Evolutionary conservation across 2,888 invertebrate species (phyloP).

Genomic region (Lasioglossum figueresi): DNA sequence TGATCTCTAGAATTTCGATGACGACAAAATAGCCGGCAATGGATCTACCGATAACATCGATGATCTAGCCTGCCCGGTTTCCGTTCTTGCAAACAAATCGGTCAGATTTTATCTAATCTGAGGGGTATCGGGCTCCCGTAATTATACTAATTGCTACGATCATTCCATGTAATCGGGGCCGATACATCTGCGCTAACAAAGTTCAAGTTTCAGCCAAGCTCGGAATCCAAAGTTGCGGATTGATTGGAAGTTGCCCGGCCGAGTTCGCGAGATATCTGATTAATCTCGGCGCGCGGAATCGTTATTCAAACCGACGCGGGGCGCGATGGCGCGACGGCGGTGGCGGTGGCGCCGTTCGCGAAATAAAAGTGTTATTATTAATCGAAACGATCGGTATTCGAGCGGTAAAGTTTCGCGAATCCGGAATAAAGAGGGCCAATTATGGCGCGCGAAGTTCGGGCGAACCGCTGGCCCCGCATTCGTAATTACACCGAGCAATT

Average conservation of each 20-base stretch:
- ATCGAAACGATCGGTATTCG: neutral
- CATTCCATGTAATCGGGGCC: neutral
- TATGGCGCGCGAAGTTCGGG: neutral
- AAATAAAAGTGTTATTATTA: neutral
- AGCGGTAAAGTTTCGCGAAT: neutral
- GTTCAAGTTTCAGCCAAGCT: neutral
- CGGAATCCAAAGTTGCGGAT: neutral
- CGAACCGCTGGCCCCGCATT: neutral
- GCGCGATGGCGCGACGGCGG: neutral
- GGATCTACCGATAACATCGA: neutral
- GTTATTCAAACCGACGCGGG: neutral
- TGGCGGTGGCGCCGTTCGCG: neutral
- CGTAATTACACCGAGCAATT: conserved; percentile 13
- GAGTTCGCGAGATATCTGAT: conserved; percentile 11
- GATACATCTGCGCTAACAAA: neutral
- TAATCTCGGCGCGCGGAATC: neutral
- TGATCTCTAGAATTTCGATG: neutral
- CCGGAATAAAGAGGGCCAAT: neutral
- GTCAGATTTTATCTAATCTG: neutral
- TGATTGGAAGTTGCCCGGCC: conserved; percentile 5
- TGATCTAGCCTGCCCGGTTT: neutral
- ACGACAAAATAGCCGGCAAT: neutral
- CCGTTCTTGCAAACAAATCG: neutral
- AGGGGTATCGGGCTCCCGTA: neutral
- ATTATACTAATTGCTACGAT: neutral